Evolutionary conservation across 2,113 vertebrate genomes (phyloP).

Genomic region (Mionectes macconnelli): DNA sequence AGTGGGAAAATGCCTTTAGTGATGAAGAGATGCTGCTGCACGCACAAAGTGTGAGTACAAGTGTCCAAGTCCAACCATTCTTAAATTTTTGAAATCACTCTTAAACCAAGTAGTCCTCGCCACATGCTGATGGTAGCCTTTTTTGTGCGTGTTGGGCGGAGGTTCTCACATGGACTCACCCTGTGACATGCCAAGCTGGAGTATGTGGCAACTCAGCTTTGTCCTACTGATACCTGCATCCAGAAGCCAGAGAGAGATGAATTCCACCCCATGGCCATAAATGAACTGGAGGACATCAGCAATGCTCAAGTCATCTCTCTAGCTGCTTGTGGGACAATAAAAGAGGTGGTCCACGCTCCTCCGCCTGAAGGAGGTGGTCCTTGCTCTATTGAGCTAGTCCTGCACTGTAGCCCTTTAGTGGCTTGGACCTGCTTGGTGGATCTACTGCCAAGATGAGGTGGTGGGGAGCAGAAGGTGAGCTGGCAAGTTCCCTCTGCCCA

Average conservation of each 20-base stretch:
- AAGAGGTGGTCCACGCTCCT: too few species aligned
- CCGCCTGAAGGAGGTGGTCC: neutral
- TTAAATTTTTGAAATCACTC: neutral
- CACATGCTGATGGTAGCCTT: neutral
- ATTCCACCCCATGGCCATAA: neutral
- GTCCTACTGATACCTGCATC: neutral
- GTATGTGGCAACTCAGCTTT: too few species aligned
- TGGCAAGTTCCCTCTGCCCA: neutral
- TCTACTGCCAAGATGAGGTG: neutral
- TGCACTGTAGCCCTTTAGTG: neutral
- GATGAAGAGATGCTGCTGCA: neutral
- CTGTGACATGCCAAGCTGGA: too few species aligned
- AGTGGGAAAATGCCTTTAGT: neutral
- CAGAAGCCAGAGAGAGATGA: neutral
- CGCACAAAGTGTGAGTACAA: neutral
- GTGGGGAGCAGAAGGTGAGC: neutral
- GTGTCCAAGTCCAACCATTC: neutral
- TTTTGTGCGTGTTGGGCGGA: neutral
- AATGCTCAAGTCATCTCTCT: neutral
- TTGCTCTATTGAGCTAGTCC: neutral
- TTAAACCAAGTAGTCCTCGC: neutral
- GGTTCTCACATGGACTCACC: neutral
- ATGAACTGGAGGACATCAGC: neutral
- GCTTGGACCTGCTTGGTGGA: neutral
- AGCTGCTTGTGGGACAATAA: neutral